These are phyloP conservation scores for Cassiopea xamachana DNA, from an alignment of 30 jellyfish, hydroid and myxozoan genomes.

Conservation along the genomic window DNA sequence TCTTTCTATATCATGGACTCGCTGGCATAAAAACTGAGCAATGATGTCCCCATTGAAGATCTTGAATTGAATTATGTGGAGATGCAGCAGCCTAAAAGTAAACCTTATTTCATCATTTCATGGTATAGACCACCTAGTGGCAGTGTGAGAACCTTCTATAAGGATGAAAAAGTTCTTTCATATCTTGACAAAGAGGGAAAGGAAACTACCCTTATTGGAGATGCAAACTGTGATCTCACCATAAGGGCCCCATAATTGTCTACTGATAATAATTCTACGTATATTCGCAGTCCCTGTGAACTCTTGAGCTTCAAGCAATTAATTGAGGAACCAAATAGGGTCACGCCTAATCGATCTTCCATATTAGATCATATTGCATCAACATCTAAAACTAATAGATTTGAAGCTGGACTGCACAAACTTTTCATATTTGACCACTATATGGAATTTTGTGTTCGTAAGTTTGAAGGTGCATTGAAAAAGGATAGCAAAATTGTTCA, in stretches of 20 bases:
- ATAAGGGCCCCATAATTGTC: background rate
- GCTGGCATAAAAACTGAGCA: background rate
- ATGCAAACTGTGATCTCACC: slow-evolving; percentile 47
- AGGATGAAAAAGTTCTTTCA: slow-evolving; percentile 39
- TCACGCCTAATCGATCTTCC: slow-evolving; percentile 6
- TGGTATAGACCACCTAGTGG: slow-evolving; percentile 46
- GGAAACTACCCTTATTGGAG: slow-evolving; percentile 26
- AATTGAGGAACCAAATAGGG: slow-evolving; percentile 51
- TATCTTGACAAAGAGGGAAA: slow-evolving; percentile 37
- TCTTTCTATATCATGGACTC: background rate
- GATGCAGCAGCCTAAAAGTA: slow-evolving; percentile 10
- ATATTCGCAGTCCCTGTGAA: slow-evolving; percentile 18
- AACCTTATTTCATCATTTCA: background rate
- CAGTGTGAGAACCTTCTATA: slow-evolving; percentile 45
- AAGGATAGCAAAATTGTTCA: no score
- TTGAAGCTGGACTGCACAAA: slow-evolving; percentile 31
- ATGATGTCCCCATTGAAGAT: slow-evolving; percentile 5
- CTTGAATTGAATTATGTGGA: slow-evolving; percentile 23
- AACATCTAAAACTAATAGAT: slow-evolving; percentile 8
- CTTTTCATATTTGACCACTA: slow-evolving; percentile 31
- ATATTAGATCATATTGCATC: slow-evolving; percentile 51
- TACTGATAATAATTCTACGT: background rate
- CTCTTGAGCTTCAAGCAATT: slow-evolving; percentile 32
- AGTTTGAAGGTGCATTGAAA: background rate
- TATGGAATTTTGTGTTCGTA: slow-evolving; percentile 33